These are phyloP conservation scores for Bellardia pandia DNA, from an alignment of 2,888 invertebrate species.

Conservation along the genomic window DNA sequence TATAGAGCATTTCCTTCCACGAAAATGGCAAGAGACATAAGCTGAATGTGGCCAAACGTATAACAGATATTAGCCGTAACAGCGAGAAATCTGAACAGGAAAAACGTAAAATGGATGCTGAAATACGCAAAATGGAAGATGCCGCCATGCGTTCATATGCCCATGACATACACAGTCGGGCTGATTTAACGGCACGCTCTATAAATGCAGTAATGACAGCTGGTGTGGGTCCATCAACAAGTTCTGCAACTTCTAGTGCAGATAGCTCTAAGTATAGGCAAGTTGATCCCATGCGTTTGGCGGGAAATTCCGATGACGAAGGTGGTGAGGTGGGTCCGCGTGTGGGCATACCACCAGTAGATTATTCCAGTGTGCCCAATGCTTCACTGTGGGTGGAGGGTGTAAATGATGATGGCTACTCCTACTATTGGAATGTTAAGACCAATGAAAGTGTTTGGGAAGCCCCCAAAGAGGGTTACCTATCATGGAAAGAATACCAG, in stretches of 20 bases:
- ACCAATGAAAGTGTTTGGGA: slow-evolving; percentile 93
- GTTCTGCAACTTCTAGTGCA: slow-evolving; percentile 66
- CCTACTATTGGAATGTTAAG: slow-evolving; percentile 94
- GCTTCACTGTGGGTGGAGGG: slow-evolving; percentile 91
- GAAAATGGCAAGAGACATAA: slow-evolving; percentile 97
- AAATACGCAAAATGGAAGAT: slow-evolving; percentile 94
- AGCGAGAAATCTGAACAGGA: slow-evolving; percentile 92
- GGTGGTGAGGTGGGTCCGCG: slow-evolving; percentile 77
- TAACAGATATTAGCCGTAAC: slow-evolving; percentile 93
- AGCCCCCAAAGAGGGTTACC: slow-evolving; percentile 88
- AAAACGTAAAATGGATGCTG: slow-evolving; percentile 90
- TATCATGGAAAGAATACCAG: slow-evolving; percentile 88
- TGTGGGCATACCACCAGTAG: slow-evolving; percentile 78
- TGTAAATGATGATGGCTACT: slow-evolving; percentile 89
- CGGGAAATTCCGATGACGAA: slow-evolving; percentile 81
- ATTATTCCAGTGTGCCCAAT: slow-evolving; percentile 78
- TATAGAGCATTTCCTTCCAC: slow-evolving; percentile 95
- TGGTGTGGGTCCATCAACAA: slow-evolving; percentile 78
- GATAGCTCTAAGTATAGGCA: slow-evolving; percentile 74
- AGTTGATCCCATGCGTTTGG: slow-evolving; percentile 82
- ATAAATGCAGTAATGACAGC: slow-evolving; percentile 79
- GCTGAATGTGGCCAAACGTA: slow-evolving; percentile 93
- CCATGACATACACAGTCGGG: slow-evolving; percentile 88
- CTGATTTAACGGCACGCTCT: slow-evolving; percentile 82
- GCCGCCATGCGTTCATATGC: slow-evolving; percentile 95